Percentiles rank a stretch among this genome's conserved stretches.
These are phyloP conservation scores for Porites cylindrica DNA, from an alignment of 92 coral and sea anemone genomes.

Conservation along the genomic window DNA sequence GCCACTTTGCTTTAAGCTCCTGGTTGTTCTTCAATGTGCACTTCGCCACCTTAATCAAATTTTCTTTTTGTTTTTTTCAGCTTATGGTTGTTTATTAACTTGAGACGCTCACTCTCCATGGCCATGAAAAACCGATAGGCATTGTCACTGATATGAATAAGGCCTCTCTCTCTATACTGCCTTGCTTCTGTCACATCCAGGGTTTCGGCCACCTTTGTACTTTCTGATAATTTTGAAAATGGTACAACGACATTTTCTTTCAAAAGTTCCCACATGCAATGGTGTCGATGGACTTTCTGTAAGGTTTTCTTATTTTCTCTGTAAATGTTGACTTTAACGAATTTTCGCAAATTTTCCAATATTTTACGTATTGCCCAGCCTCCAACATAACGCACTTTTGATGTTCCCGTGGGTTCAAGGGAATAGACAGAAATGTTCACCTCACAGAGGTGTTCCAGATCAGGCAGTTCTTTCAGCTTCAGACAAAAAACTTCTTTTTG, in stretches of 20 bases:
- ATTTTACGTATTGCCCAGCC: not conserved
- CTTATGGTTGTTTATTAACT: not conserved
- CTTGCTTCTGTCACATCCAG: slow-evolving; percentile 16
- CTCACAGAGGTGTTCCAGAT: no score
- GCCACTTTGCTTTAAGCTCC: not conserved
- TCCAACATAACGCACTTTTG: not conserved
- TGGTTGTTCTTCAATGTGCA: not conserved
- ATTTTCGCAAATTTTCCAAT: not conserved
- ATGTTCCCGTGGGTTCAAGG: not conserved
- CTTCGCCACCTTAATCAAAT: slow-evolving; percentile 12
- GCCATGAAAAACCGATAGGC: slow-evolving; percentile 34
- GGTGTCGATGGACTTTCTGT: not conserved
- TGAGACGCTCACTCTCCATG: slow-evolving; percentile 4
- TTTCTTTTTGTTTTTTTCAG: not conserved
- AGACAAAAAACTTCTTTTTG: no score
- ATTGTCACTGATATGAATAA: slow-evolving; percentile 19
- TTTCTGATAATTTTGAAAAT: slow-evolving; percentile 10
- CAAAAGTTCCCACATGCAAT: slow-evolving; percentile 16
- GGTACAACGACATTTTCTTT: slow-evolving; percentile 29
- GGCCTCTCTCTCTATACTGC: slow-evolving; percentile 32
- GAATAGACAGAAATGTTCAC: no score
- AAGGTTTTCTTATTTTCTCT: not conserved
- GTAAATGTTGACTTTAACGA: not conserved
- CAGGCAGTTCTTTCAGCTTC: no score
- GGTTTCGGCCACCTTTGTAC: not conserved